Percentiles rank a stretch among this genome's conserved stretches.
phyloP scores from a whole-genome alignment of 2,113 vertebrate species.

The Oreochromis niloticus region DNA sequence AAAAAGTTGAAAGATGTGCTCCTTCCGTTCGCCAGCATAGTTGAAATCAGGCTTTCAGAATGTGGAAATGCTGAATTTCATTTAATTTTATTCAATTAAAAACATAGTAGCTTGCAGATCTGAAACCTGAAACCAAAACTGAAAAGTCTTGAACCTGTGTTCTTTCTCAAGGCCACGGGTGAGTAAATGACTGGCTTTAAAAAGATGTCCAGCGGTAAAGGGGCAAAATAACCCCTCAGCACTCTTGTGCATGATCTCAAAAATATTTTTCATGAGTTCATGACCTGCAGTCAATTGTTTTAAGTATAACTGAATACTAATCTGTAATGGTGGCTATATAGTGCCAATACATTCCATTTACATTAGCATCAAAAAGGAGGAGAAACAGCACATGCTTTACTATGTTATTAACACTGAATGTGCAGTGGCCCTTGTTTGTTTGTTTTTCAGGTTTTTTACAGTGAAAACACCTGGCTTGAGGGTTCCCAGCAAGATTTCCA shows the following conservation, averaged over 20 bases:
- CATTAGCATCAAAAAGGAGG: background rate
- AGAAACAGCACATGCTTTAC: background rate
- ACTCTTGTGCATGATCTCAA: background rate
- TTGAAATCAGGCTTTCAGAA: background rate
- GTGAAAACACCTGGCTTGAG: fast-evolving
- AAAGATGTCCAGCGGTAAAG: fast-evolving
- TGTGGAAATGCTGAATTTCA: background rate
- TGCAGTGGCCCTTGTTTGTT: background rate
- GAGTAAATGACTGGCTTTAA: background rate
- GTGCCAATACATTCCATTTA: background rate
- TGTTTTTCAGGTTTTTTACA: background rate
- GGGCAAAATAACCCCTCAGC: background rate
- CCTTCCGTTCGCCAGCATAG: background rate
- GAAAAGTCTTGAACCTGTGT: background rate
- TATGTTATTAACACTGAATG: background rate
- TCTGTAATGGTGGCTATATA: background rate
- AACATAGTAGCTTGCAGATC: background rate
- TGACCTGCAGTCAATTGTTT: background rate
- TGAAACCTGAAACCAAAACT: background rate
- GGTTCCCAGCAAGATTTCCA: fast-evolving
- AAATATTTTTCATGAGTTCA: background rate
- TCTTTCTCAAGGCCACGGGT: fast-evolving
- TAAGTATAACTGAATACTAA: background rate
- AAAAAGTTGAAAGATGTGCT: background rate
- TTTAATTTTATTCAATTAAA: background rate